These are phyloP conservation scores for Embiotoca jacksoni DNA, from an alignment of 2,113 vertebrate species.

Conservation along the genomic window DNA sequence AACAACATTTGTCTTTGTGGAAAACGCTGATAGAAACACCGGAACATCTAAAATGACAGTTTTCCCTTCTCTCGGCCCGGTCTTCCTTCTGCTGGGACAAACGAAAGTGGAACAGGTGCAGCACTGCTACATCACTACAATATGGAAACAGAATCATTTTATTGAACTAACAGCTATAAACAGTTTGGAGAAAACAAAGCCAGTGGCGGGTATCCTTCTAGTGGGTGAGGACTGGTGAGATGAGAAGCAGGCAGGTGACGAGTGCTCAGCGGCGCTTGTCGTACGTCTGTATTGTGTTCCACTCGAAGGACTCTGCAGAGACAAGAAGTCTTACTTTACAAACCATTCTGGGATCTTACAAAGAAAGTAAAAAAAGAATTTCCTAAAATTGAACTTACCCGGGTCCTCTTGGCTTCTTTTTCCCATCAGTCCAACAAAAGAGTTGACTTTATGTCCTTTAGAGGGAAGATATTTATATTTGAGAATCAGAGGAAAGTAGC, in stretches of 20 bases:
- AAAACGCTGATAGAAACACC: slow-evolving; percentile 27
- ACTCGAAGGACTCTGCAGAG: slow-evolving; percentile 88
- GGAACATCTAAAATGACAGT: too few relatives aligned
- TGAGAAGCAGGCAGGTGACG: slow-evolving; percentile 52
- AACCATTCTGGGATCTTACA: not conserved
- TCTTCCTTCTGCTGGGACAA: slow-evolving; percentile 35
- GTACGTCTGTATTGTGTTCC: slow-evolving; percentile 88
- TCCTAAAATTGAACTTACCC: slow-evolving; percentile 77
- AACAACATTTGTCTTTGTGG: slow-evolving; percentile 53
- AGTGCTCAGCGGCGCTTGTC: slow-evolving; percentile 87
- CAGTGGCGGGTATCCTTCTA: slow-evolving; percentile 10
- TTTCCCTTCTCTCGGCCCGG: not conserved
- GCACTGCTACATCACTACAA: slow-evolving; percentile 73
- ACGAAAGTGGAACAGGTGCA: slow-evolving; percentile 65
- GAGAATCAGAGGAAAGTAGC: too few relatives aligned
- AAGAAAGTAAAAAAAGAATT: too few relatives aligned
- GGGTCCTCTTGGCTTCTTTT: slow-evolving; percentile 94
- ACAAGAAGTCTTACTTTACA: slow-evolving; percentile 7
- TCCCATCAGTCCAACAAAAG: slow-evolving; percentile 98
- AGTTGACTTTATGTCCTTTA: slow-evolving; percentile 97
- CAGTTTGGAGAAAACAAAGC: slow-evolving; percentile 84
- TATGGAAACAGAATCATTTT: slow-evolving; percentile 76
- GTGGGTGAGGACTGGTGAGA: slow-evolving; percentile 61
- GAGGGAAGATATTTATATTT: slow-evolving; percentile 59
- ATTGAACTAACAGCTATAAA: slow-evolving; percentile 80